A percentile compares a stretch with the other conserved stretches of the same genome.
phyloP scores from a whole-genome alignment of 2,797 vertebrate genomes.

The Eutrigla gurnardus region DNA sequence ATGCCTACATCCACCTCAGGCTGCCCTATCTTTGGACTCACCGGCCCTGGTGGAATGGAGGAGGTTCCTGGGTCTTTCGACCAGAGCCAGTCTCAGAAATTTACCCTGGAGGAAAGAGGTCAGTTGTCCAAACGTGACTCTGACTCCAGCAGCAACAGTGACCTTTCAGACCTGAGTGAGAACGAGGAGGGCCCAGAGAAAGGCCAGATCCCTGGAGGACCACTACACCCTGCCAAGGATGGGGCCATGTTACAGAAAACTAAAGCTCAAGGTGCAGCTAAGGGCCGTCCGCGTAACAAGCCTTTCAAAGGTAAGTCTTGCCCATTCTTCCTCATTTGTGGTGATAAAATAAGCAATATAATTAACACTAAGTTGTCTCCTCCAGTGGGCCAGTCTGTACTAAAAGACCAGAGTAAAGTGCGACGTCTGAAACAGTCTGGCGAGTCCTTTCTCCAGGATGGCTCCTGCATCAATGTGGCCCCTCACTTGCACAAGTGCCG shows the following conservation, averaged over 20 bases:
- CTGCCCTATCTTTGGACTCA: conserved; percentile 77
- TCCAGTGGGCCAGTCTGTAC: conserved; percentile 95
- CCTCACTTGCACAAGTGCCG: conserved; percentile 99
- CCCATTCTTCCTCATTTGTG: neutral
- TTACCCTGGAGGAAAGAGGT: conserved; percentile 93
- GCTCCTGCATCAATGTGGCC: conserved; percentile 98
- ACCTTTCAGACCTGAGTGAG: conserved; percentile 97
- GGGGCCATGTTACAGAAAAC: conserved; percentile 88
- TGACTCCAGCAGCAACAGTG: conserved; percentile 96
- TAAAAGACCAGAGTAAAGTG: conserved; percentile 97
- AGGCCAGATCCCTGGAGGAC: conserved; percentile 86
- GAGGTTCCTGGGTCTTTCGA: conserved; percentile 88
- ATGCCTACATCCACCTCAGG: conserved; percentile 84
- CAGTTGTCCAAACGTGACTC: conserved; percentile 93
- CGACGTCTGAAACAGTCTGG: conserved; percentile 97
- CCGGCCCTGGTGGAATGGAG: conserved; percentile 70
- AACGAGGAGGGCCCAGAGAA: conserved; percentile 92
- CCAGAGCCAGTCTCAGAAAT: conserved; percentile 91
- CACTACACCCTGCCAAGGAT: conserved; percentile 79
- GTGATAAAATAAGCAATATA: neutral
- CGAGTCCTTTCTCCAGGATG: conserved; percentile 98
- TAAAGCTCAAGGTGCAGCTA: conserved; percentile 89
- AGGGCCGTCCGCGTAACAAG: conserved; percentile 93
- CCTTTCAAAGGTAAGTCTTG: conserved; percentile 92
- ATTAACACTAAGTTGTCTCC: conserved; percentile 39